Conservation (phyloP, 2,113 vertebrate genomes). For the human (Homo sapiens) region GRCh38 chr3:155663501-155664000, state of each 20-base stretch:
- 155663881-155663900: not conserved
- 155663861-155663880: not conserved
- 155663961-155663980: not conserved
- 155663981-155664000: not conserved
- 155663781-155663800: not conserved
- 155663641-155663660: not conserved
- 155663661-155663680: not conserved
- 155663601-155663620: not conserved
- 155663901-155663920: not conserved
- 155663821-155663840: not conserved
- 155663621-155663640: not conserved
- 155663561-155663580: not conserved
- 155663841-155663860: conserved; percentile 5
- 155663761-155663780: not conserved
- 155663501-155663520: not conserved
- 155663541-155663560: not conserved
- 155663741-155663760: not conserved
- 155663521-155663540: not conserved
- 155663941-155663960: not conserved
- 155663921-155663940: not conserved
- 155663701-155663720: not conserved
- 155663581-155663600: not conserved
- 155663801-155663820: not conserved
- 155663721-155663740: not conserved
- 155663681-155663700: not conserved